These are phyloP conservation scores for Orycteropus afer DNA, from an alignment of 2,113 vertebrate genomes.

Conservation along the genomic window DNA sequence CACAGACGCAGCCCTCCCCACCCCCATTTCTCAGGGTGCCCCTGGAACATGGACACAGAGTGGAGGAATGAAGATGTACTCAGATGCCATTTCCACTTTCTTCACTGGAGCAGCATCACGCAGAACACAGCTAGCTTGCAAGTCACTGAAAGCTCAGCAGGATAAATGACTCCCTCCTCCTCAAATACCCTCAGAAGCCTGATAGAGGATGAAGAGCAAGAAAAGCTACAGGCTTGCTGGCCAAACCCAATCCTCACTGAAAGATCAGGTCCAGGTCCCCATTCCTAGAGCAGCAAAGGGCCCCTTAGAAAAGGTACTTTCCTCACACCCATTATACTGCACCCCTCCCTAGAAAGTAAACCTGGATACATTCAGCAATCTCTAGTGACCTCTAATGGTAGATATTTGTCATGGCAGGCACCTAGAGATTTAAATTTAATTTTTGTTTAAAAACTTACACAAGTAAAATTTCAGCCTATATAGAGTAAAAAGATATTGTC, in stretches of 20 bases:
- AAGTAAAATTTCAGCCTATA: background rate
- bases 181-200: background rate
- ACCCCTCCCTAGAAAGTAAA: background rate
- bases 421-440: background rate
- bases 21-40: rapidly evolving
- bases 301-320: rapidly evolving
- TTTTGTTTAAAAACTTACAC: background rate
- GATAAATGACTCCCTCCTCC: background rate
- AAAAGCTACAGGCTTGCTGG: background rate
- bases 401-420: background rate
- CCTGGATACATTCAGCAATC: conserved; percentile 69
- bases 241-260: background rate
- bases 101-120: background rate
- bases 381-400: conserved; percentile 85
- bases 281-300: background rate
- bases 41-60: background rate
- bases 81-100: background rate
- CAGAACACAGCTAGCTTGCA: background rate
- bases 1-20: background rate
- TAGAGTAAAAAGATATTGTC: background rate
- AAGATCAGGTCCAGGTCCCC: background rate
- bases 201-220: background rate
- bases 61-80: background rate
- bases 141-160: background rate
- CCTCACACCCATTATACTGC: rapidly evolving